These are phyloP conservation scores for Leucopsar rothschildi DNA, from an alignment of 2,113 vertebrate species.

Conservation along the genomic window DNA sequence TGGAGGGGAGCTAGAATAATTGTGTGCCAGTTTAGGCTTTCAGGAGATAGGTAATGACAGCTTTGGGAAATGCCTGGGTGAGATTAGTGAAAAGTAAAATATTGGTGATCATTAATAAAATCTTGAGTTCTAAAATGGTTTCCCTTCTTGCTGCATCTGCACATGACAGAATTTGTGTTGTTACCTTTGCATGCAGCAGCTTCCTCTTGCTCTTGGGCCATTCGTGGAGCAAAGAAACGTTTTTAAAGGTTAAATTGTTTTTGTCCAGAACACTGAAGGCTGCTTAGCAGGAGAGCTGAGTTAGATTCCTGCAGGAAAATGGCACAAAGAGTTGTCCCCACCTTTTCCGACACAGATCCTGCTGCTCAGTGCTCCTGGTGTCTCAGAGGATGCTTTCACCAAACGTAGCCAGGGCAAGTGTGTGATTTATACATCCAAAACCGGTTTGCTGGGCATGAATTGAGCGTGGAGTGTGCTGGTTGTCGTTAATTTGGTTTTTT, in stretches of 20 bases:
- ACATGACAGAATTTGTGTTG: fast-evolving
- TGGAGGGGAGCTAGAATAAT: background rate
- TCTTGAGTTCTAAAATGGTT: fast-evolving
- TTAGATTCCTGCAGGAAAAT: background rate
- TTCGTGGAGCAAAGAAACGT: fast-evolving
- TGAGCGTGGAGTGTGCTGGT: background rate
- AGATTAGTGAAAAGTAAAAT: background rate
- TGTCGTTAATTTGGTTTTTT: background rate
- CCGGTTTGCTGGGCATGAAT: background rate
- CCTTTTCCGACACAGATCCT: fast-evolving
- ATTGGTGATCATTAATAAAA: background rate
- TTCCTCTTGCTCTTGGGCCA: background rate
- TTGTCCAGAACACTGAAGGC: background rate
- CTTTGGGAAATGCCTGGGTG: background rate
- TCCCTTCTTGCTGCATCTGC: no score
- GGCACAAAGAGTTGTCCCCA: background rate
- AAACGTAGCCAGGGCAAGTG: fast-evolving
- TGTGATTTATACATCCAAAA: background rate
- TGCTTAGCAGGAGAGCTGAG: background rate
- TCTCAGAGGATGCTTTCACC: background rate
- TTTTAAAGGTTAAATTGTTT: background rate
- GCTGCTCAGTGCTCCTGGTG: background rate
- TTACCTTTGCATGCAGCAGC: background rate
- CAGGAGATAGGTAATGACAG: background rate
- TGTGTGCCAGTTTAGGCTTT: background rate